A percentile compares a stretch with the other conserved stretches of the same genome.
Evolutionary conservation across 2,888 invertebrate species (phyloP).

Genomic region (Morpho helenor): DNA sequence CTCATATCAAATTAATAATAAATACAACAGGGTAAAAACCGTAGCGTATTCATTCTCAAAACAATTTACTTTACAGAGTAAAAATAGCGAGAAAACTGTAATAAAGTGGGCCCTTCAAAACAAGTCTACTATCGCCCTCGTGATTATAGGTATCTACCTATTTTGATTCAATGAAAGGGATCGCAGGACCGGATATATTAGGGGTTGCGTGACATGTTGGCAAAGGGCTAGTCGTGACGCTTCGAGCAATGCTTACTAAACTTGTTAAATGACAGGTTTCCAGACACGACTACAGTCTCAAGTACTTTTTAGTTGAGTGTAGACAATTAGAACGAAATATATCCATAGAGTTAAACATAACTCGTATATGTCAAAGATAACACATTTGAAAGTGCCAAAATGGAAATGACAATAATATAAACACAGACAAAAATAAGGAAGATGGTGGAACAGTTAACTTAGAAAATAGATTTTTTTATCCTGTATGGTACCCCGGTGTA

Average conservation of each 20-base stretch:
- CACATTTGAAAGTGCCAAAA: background rate
- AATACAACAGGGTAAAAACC: background rate
- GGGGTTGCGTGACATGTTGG: slow-evolving; percentile 34
- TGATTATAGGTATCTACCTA: slow-evolving; percentile 41
- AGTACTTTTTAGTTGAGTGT: background rate
- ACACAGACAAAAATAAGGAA: too few relatives aligned
- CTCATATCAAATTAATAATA: too few relatives aligned
- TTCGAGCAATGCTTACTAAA: slow-evolving; percentile 26
- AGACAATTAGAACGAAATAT: too few relatives aligned
- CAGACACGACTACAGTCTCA: slow-evolving; percentile 2
- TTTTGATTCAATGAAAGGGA: slow-evolving; percentile 63
- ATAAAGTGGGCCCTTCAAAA: slow-evolving; percentile 43
- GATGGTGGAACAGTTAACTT: too few relatives aligned
- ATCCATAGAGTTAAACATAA: too few relatives aligned
- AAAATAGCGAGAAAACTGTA: slow-evolving; percentile 33
- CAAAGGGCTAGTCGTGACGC: slow-evolving; percentile 23
- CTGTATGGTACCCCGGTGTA: too few relatives aligned
- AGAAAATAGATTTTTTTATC: too few relatives aligned
- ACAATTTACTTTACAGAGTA: slow-evolving; percentile 21
- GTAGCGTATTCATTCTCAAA: slow-evolving; percentile 14
- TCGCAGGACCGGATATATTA: slow-evolving; percentile 64
- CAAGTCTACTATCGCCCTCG: slow-evolving; percentile 57
- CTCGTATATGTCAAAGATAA: too few relatives aligned
- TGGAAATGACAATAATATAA: too few relatives aligned
- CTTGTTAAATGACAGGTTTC: slow-evolving; percentile 14